A percentile compares a stretch with the other conserved stretches of the same genome.
Conservation (phyloP, 2,888 invertebrate species). For the Lymantria monacha region DNA sequence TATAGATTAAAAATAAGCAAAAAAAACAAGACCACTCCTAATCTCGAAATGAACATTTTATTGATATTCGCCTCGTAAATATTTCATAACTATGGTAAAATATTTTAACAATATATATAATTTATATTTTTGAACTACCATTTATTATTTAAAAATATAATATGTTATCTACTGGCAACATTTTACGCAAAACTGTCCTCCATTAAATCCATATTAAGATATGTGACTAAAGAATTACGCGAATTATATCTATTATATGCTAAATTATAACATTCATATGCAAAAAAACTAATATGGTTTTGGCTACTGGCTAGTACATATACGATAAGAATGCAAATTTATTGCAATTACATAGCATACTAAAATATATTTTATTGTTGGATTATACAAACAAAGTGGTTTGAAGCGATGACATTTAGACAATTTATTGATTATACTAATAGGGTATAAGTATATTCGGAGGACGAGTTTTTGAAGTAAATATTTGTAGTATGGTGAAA, state of each 20-base stretch:
- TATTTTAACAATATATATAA: background rate
- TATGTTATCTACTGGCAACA: background rate
- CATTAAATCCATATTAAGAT: background rate
- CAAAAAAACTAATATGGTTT: slow-evolving; percentile 12
- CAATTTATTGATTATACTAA: slow-evolving; percentile 22
- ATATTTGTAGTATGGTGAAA: background rate
- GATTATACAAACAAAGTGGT: slow-evolving; percentile 21
- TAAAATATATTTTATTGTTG: slow-evolving; percentile 21
- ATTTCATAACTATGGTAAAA: background rate
- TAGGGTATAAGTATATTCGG: slow-evolving; percentile 10
- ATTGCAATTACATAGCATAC: slow-evolving; percentile 16
- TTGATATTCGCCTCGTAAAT: background rate
- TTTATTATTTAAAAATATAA: background rate
- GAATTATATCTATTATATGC: slow-evolving; percentile 4
- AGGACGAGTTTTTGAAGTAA: slow-evolving; percentile 3
- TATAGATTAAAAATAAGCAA: too few relatives aligned
- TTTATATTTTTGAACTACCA: background rate
- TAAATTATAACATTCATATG: background rate
- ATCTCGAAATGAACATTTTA: background rate
- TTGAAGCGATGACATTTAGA: slow-evolving; percentile 18
- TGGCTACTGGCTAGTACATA: slow-evolving; percentile 19
- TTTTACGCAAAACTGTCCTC: background rate
- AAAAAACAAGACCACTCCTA: background rate
- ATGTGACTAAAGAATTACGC: background rate
- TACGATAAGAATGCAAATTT: slow-evolving; percentile 24